Evolutionary conservation across 2,113 vertebrate genomes (phyloP).

Genomic region (Perca flavescens): DNA sequence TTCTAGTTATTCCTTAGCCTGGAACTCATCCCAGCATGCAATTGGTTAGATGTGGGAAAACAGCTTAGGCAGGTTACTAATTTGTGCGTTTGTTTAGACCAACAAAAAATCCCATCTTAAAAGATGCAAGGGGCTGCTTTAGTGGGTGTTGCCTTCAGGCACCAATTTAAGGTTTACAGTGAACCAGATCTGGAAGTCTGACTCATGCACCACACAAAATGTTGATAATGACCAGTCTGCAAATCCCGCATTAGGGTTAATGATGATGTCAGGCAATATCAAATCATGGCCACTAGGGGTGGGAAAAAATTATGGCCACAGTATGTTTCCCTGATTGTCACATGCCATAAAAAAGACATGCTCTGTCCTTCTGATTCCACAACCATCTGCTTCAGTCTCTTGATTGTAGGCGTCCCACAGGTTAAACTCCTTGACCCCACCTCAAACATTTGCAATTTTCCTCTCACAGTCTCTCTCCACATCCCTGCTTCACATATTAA

Average conservation of each 20-base stretch:
- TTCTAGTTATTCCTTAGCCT: no score
- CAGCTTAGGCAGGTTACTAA: neutral
- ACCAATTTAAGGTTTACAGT: neutral
- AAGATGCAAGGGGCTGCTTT: no score
- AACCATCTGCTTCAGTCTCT: constrained; percentile 22
- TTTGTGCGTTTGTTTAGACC: neutral
- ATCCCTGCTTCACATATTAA: constrained; percentile 5
- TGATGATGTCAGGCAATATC: neutral
- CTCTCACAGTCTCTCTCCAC: neutral
- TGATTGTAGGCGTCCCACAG: neutral
- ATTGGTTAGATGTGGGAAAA: neutral
- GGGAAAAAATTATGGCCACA: no score
- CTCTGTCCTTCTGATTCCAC: neutral
- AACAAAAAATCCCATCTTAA: no score
- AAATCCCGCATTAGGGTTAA: neutral
- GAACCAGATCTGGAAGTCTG: neutral
- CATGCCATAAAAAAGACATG: neutral
- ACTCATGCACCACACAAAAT: no score
- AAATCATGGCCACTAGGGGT: neutral
- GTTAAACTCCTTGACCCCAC: constrained; percentile 6
- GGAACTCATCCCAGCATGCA: neutral
- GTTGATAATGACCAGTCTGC: neutral
- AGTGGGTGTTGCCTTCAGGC: no score
- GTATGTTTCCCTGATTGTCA: neutral
- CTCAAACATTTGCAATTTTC: constrained; percentile 1